Evolutionary conservation across 2,113 vertebrate species (phyloP).

Genomic region (Sinocyclocheilus grahami): DNA sequence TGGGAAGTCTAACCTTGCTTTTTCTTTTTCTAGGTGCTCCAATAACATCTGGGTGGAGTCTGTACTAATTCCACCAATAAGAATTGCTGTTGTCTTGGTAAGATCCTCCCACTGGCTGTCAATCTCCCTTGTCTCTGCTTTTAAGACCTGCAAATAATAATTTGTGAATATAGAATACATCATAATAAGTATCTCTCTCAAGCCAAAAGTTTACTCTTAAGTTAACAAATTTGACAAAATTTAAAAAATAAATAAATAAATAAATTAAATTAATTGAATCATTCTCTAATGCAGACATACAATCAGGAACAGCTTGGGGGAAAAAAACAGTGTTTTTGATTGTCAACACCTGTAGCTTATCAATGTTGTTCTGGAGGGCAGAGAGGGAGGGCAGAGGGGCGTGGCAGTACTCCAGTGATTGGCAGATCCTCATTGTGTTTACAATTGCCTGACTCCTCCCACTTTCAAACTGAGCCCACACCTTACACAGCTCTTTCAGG

Average conservation of each 20-base stretch:
- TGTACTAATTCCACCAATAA: constrained; percentile 73
- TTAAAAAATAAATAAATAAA: too few relatives aligned
- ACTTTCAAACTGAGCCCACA: constrained; percentile 75
- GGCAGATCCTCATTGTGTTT: constrained; percentile 67
- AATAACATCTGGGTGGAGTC: constrained; percentile 71
- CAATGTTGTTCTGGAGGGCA: constrained; percentile 68
- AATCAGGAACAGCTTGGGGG: not conserved
- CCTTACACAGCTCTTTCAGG: constrained; percentile 64
- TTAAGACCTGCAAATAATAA: constrained; percentile 73
- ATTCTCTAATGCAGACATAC: too few relatives aligned
- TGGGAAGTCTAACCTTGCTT: constrained; percentile 68
- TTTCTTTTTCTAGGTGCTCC: constrained; percentile 66
- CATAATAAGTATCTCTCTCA: not conserved
- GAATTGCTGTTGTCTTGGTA: constrained; percentile 53
- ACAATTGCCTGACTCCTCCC: constrained; percentile 64
- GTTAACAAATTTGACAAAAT: not conserved
- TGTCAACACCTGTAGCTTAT: constrained; percentile 81
- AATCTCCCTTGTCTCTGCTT: constrained; percentile 71
- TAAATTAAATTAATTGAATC: too few relatives aligned
- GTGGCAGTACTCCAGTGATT: constrained; percentile 69
- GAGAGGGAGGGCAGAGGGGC: constrained; percentile 68
- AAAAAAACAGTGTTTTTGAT: not conserved
- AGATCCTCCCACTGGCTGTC: constrained; percentile 78
- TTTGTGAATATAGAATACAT: not conserved
- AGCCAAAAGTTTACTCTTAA: not conserved